A percentile compares a stretch with the other conserved stretches of the same genome.
Evolutionary conservation across 2,888 invertebrate species (phyloP).

Genomic region (Agriopis leucophaearia): DNA sequence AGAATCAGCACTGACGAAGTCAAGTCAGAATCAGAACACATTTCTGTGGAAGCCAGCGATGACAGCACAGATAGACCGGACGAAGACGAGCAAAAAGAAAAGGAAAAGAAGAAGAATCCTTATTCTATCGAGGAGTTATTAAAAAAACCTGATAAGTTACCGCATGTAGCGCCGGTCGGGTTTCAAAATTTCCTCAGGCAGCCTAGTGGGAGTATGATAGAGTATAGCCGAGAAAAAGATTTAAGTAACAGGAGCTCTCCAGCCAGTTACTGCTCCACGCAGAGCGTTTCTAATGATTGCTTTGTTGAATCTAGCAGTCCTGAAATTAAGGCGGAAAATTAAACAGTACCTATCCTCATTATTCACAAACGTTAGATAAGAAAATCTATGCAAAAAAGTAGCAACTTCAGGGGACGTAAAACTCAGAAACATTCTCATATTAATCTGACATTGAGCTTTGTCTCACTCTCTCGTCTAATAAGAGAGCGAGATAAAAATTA

Average conservation of each 20-base stretch:
- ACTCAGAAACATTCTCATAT: no score
- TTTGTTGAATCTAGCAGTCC: conserved; percentile 72
- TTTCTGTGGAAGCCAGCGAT: conserved; percentile 87
- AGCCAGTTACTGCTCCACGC: conserved; percentile 78
- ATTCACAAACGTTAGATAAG: no score
- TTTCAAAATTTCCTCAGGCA: conserved; percentile 83
- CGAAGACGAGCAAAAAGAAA: conserved; percentile 79
- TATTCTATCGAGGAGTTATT: conserved; percentile 95
- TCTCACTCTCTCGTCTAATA: no score
- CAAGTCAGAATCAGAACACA: conserved; percentile 79
- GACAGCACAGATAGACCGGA: conserved; percentile 86
- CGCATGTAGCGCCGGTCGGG: conserved; percentile 66
- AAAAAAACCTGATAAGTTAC: conserved; percentile 91
- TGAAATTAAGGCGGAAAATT: conserved; percentile 76
- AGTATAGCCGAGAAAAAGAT: conserved; percentile 68
- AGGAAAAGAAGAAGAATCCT: conserved; percentile 90
- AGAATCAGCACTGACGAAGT: conserved; percentile 76
- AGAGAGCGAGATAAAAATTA: no score
- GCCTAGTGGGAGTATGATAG: conserved; percentile 87
- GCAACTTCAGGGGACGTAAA: no score
- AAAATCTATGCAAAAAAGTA: no score
- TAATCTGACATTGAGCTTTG: no score
- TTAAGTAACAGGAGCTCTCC: conserved; percentile 79
- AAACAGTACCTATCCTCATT: neutral
- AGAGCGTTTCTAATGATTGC: conserved; percentile 77